phyloP scores from a whole-genome alignment of 2,113 vertebrate genomes.

The Channa argus region DNA sequence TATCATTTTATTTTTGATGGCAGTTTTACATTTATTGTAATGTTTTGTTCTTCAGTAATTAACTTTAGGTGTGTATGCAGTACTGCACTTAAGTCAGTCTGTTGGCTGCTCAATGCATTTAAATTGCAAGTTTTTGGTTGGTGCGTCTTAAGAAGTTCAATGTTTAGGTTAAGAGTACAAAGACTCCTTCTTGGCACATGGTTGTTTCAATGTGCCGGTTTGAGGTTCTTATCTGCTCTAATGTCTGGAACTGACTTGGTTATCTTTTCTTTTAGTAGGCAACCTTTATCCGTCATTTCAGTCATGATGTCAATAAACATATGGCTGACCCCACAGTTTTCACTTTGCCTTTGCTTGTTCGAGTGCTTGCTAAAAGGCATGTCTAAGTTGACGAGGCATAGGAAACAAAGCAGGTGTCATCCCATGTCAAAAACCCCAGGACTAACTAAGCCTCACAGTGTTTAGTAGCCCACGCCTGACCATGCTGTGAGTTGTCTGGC shows the following conservation, averaged over 20 bases:
- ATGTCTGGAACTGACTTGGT: neutral
- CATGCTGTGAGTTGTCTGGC: conserved; percentile 58
- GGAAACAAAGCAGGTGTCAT: conserved; percentile 23
- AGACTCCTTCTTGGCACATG: no score
- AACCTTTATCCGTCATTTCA: neutral
- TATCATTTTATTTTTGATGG: neutral
- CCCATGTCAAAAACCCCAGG: conserved; percentile 25
- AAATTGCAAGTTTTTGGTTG: no score
- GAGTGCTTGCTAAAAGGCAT: neutral
- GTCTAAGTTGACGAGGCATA: neutral
- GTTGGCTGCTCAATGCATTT: neutral
- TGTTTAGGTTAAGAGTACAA: no score
- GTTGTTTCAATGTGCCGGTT: no score
- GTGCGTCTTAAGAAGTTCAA: no score
- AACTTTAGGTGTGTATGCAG: no score
- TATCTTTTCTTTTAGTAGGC: neutral
- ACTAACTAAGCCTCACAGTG: conserved; percentile 37
- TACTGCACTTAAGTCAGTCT: neutral
- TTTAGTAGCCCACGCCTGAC: conserved; percentile 7
- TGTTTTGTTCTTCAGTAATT: neutral
- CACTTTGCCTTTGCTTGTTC: neutral
- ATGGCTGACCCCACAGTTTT: no score
- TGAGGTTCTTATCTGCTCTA: neutral
- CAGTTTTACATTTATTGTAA: no score
- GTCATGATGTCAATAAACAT: neutral